These are phyloP conservation scores for Papilio machaon DNA, from an alignment of 1,140 invertebrate species.

Conservation along the genomic window DNA sequence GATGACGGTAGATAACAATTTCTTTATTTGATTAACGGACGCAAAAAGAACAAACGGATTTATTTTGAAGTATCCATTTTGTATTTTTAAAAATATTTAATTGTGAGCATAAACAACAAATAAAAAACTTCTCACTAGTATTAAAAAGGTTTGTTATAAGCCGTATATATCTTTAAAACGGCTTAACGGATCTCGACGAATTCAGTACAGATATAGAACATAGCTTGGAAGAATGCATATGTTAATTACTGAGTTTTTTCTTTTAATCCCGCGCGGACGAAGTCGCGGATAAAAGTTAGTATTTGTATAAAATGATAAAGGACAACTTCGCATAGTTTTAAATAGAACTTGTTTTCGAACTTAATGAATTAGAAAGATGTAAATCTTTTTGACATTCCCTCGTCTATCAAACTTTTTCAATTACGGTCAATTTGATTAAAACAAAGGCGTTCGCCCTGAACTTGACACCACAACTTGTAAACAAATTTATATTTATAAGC, in stretches of 20 bases:
- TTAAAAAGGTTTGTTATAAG: too few relatives aligned
- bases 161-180: too few relatives aligned
- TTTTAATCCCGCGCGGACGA: too few relatives aligned
- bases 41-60: too few relatives aligned
- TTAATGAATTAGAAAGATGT: neutral
- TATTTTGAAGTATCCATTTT: too few relatives aligned
- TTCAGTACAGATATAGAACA: too few relatives aligned
- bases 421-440: conserved; percentile 8
- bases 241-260: too few relatives aligned
- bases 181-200: too few relatives aligned
- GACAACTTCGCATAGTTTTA: neutral
- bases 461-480: conserved; percentile 19
- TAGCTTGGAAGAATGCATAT: too few relatives aligned
- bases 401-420: conserved; percentile 10
- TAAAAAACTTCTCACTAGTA: too few relatives aligned
- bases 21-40: neutral
- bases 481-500: neutral
- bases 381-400: conserved; percentile 2
- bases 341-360: neutral
- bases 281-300: neutral
- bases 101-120: too few relatives aligned
- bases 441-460: neutral
- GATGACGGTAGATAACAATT: neutral
- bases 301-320: neutral
- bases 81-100: too few relatives aligned